Percentiles rank a stretch among this genome's conserved stretches.
Conservation (phyloP, 2,113 vertebrate species). For the Heterochromis multidens region DNA sequence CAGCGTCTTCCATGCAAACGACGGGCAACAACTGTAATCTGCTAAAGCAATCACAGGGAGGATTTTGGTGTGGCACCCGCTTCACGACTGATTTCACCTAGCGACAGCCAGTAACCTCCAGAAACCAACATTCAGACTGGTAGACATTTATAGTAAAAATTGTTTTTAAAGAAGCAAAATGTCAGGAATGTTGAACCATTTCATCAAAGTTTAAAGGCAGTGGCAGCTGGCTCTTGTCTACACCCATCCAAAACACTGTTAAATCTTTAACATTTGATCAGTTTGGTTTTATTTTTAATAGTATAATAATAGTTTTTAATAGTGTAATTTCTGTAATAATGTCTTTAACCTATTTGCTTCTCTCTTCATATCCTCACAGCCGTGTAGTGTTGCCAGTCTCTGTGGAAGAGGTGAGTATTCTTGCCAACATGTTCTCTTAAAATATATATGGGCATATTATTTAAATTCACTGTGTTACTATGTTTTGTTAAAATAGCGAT, state of each 20-base stretch:
- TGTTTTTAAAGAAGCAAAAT: neutral
- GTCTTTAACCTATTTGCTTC: neutral
- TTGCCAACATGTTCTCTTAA: neutral
- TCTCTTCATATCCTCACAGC: constrained; percentile 64
- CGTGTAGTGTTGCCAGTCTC: constrained; percentile 94
- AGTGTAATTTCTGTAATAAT: too few species aligned
- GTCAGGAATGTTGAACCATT: neutral
- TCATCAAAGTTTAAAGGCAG: neutral
- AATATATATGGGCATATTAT: neutral
- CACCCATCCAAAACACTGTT: neutral
- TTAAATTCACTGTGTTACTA: neutral
- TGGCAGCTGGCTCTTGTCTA: neutral
- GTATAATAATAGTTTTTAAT: neutral
- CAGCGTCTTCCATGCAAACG: too few species aligned
- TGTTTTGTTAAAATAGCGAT: neutral
- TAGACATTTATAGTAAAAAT: neutral
- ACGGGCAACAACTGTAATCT: too few species aligned
- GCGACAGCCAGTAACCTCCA: neutral
- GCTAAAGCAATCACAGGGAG: too few species aligned
- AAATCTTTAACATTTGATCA: neutral
- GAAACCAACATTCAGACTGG: neutral
- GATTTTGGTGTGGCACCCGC: too few species aligned
- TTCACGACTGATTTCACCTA: neutral
- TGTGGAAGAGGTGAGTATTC: constrained; percentile 89
- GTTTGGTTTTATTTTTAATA: neutral